A percentile compares a stretch with the other conserved stretches of the same genome.
These are phyloP conservation scores for Lipotes vexillifer DNA, from an alignment of 2,113 vertebrate species.

Conservation along the genomic window DNA sequence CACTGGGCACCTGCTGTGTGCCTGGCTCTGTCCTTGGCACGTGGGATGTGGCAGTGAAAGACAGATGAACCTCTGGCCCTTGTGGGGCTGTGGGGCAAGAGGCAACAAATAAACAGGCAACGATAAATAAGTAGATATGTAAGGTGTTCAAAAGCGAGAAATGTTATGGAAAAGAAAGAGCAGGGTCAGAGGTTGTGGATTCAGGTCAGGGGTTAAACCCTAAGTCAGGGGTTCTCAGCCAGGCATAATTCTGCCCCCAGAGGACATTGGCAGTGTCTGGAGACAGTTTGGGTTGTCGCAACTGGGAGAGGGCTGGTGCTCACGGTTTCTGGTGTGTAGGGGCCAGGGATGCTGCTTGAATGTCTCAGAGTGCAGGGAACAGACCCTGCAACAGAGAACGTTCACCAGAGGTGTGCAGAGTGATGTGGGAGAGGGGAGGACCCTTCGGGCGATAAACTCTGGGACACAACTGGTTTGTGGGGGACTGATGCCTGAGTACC, in stretches of 20 bases:
- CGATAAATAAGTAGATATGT: rapidly evolving
- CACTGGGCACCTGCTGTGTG: neutral
- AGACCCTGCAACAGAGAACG: neutral
- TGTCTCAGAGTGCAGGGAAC: neutral
- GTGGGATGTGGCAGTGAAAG: neutral
- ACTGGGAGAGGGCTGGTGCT: neutral
- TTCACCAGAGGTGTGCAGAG: neutral
- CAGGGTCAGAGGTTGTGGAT: neutral
- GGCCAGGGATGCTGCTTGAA: neutral
- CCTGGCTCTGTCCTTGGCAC: neutral
- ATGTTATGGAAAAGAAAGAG: neutral
- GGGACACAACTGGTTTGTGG: neutral
- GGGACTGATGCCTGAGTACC: neutral
- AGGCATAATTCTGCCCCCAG: neutral
- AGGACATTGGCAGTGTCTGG: neutral
- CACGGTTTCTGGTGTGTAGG: neutral
- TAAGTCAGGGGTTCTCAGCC: neutral
- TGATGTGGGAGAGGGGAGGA: neutral
- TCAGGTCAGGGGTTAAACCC: neutral
- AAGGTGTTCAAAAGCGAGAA: neutral
- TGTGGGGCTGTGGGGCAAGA: no score
- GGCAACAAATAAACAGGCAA: neutral
- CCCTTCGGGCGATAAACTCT: neutral
- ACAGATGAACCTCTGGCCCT: neutral
- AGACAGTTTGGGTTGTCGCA: neutral